Percentiles rank a stretch among this genome's conserved stretches.
These are phyloP conservation scores for Ormia ochracea DNA, from an alignment of 2,888 invertebrate genomes.

Conservation along the genomic window DNA sequence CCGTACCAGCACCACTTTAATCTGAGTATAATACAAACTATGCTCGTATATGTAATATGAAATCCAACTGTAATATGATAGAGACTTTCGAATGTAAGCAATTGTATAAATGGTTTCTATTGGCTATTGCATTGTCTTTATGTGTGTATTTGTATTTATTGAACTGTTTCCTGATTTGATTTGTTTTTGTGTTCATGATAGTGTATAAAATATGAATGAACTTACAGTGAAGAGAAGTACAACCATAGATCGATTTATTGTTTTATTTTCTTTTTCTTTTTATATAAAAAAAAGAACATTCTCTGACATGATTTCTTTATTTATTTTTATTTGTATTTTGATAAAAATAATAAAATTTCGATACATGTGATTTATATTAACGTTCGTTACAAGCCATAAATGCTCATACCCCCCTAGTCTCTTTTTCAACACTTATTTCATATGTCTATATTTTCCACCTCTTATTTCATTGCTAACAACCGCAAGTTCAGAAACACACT, in stretches of 20 bases:
- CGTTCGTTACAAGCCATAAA: conserved; percentile 15
- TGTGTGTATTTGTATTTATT: conserved; percentile 23
- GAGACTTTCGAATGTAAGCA: too few relatives aligned
- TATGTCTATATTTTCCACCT: not conserved
- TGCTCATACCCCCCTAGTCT: not conserved
- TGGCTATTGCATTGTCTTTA: not conserved
- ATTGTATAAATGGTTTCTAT: conserved; percentile 4
- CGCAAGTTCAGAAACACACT: too few relatives aligned
- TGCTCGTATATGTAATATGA: too few relatives aligned
- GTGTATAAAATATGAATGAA: not conserved
- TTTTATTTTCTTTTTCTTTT: not conserved
- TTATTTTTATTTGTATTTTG: conserved; percentile 8
- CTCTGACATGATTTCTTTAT: not conserved
- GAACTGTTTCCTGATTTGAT: conserved; percentile 25
- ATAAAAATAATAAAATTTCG: conserved; percentile 37
- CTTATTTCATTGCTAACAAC: too few relatives aligned
- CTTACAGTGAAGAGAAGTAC: not conserved
- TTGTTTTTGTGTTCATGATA: not conserved
- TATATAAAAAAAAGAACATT: not conserved
- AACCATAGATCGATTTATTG: not conserved
- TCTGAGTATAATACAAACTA: too few relatives aligned
- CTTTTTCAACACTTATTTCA: not conserved
- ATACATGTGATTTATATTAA: conserved; percentile 44
- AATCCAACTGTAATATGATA: too few relatives aligned
- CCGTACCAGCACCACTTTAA: too few relatives aligned